phyloP scores from a whole-genome alignment of 2,888 invertebrate genomes.

The Dolichomitus sp. region DNA sequence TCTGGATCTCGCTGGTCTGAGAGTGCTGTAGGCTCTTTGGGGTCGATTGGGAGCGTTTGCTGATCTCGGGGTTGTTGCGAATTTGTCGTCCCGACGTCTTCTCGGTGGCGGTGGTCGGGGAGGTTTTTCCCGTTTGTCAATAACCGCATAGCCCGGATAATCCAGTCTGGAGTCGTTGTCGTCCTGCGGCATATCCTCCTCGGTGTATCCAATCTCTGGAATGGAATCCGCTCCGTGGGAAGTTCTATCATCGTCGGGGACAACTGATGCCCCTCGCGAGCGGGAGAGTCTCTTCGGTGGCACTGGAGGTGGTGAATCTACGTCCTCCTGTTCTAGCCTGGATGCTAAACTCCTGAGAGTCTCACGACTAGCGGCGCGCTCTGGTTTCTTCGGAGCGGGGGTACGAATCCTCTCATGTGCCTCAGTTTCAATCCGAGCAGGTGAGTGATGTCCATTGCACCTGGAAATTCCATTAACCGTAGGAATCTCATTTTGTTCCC shows the following conservation, averaged over 20 bases:
- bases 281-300: slow-evolving; percentile 88
- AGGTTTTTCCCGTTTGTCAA: slow-evolving; percentile 90
- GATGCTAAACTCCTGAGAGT: slow-evolving; percentile 45
- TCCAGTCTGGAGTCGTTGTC: slow-evolving; percentile 82
- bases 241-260: slow-evolving; percentile 90
- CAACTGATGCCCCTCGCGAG: slow-evolving; percentile 87
- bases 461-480: slow-evolving; percentile 42
- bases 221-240: slow-evolving; percentile 91
- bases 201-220: slow-evolving; percentile 85
- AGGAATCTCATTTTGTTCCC: neutral
- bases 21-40: slow-evolving; percentile 88
- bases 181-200: slow-evolving; percentile 85
- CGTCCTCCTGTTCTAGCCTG: slow-evolving; percentile 88
- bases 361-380: slow-evolving; percentile 56
- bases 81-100: slow-evolving; percentile 87
- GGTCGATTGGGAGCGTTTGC: slow-evolving; percentile 88
- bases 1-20: slow-evolving; percentile 88
- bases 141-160: slow-evolving; percentile 91
- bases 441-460: slow-evolving; percentile 63
- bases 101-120: slow-evolving; percentile 89
- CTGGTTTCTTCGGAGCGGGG: slow-evolving; percentile 65
- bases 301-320: slow-evolving; percentile 86
- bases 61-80: slow-evolving; percentile 90
- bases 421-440: slow-evolving; percentile 5
- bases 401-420: slow-evolving; percentile 69